Evolutionary conservation across 2,113 vertebrate species (phyloP).

Genomic region (Cyanoramphus novaezelandiae): DNA sequence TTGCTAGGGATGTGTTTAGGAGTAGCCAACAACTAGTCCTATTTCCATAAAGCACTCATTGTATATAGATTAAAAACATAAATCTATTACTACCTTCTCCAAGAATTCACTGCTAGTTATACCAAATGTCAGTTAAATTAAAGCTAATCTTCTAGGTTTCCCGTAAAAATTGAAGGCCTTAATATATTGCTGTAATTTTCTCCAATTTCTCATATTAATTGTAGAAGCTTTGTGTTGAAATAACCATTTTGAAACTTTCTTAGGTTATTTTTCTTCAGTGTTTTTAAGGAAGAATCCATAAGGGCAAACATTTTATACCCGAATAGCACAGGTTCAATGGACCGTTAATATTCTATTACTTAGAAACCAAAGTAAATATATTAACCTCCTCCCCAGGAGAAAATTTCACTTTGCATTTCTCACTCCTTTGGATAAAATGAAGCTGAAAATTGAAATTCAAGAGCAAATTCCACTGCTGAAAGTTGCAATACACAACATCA

Average conservation of each 20-base stretch:
- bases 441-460: neutral
- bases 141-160: neutral
- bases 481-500: neutral
- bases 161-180: neutral
- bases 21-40: neutral
- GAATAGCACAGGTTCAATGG: neutral
- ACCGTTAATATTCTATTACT: neutral
- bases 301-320: neutral
- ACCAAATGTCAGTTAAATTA: neutral
- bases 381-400: neutral
- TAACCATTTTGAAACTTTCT: neutral
- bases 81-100: neutral
- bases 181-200: neutral
- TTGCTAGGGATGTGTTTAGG: neutral
- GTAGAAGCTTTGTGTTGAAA: neutral
- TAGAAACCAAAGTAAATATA: neutral
- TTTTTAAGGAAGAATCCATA: neutral
- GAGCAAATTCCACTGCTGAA: neutral
- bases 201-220: neutral
- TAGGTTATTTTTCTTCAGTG: neutral
- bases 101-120: neutral
- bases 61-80: conserved; percentile 24
- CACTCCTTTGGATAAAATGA: neutral
- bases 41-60: neutral
- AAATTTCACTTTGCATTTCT: neutral